phyloP scores from a whole-genome alignment of 2,113 vertebrate genomes.

The Gracilinanus agilis region DNA sequence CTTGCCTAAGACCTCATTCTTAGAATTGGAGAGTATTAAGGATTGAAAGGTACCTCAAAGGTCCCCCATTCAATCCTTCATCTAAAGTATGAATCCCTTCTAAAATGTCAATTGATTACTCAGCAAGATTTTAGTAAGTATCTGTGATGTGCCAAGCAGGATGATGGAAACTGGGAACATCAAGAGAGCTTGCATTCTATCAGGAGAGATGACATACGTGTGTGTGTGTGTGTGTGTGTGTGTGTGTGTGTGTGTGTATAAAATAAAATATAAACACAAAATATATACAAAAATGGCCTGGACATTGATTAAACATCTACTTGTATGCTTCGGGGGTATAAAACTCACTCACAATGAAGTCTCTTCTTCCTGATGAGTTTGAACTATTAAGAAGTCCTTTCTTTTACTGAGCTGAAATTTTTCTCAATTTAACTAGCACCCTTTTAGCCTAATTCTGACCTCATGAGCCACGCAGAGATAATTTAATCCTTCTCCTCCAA shows the following conservation, averaged over 20 bases:
- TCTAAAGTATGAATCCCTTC: background rate
- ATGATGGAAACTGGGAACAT: background rate
- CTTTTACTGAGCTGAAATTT: background rate
- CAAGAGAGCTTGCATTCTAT: background rate
- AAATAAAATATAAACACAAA: background rate
- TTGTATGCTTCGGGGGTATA: background rate
- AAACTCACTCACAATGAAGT: background rate
- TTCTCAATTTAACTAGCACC: background rate
- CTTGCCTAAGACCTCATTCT: background rate
- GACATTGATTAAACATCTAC: background rate
- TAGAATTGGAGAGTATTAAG: background rate
- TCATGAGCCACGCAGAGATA: background rate
- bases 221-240: background rate
- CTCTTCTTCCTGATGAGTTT: background rate
- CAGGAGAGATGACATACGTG: background rate
- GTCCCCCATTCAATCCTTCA: background rate
- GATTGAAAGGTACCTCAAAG: background rate
- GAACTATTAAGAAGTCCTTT: background rate
- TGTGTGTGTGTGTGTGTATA: background rate
- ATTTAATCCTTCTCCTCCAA: background rate
- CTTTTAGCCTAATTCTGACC: background rate
- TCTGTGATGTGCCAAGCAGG: background rate
- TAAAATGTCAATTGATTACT: background rate
- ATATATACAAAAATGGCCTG: background rate
- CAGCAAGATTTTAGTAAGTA: background rate